These are phyloP conservation scores for Dicrostonyx torquatus DNA, from an alignment of 2,797 vertebrate genomes.

Conservation along the genomic window DNA sequence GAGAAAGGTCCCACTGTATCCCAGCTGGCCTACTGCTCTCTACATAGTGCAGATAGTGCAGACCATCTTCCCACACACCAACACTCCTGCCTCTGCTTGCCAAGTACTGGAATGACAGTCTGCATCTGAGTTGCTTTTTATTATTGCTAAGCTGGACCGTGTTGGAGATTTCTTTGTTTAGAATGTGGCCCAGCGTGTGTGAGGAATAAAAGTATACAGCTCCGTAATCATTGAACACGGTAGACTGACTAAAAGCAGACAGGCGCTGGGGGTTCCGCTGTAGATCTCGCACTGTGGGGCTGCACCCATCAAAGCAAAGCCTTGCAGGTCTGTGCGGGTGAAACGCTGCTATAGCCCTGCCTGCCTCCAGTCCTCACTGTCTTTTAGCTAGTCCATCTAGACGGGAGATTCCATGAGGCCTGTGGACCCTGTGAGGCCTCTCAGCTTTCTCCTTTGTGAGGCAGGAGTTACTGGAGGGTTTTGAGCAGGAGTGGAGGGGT, in stretches of 20 bases:
- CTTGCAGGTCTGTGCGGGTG: background rate
- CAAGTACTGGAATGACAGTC: background rate
- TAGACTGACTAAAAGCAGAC: background rate
- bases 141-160: background rate
- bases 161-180: background rate
- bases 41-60: background rate
- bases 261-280: background rate
- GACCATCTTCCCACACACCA: background rate
- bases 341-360: background rate
- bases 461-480: background rate
- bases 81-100: background rate
- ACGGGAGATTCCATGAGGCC: background rate
- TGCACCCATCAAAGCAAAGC: background rate
- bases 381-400: conserved; percentile 11
- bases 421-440: background rate
- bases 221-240: background rate
- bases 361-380: background rate
- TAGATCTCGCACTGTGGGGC: background rate
- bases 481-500: background rate
- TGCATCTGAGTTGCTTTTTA: conserved; percentile 30
- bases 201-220: background rate
- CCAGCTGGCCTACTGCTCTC: background rate
- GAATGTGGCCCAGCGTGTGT: background rate
- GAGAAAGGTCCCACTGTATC: background rate
- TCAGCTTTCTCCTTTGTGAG: background rate